Evolutionary conservation across 2,888 invertebrate species (phyloP), one percentile per base, ranked within the genome.

Genomic region (Perizoma affinitatum): DNA sequence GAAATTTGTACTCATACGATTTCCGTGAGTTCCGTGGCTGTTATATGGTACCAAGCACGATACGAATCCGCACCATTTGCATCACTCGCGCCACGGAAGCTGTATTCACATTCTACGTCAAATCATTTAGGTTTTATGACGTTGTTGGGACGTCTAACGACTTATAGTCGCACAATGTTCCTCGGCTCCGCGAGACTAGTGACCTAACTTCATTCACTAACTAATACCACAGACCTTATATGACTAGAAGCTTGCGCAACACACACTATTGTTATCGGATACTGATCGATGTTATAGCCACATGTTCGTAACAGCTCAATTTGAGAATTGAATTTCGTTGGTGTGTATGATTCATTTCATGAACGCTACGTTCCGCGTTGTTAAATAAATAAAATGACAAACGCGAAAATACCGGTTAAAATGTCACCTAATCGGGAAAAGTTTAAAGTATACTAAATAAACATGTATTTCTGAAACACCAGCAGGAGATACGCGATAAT

Each of bases 271-370:
- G 63, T 59, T 61, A 47, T 61, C 42, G 42, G 22, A 43, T 61
- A 57, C 63, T 63, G 58, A 60, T 52, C 55, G 52, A 63, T 58
- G 60, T 63, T 60, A 60, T 57, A 55, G 50, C 55, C 60, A 66
- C 62, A 65, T 67, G 62, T 44, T 58, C 42, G 41, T 58, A 64
- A 58, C 64, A 56, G 62, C 58, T 65, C 58, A 62, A 65, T 63
- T 65, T 56, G 51, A 54, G 64, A 58, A 60, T 60, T 60, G 47
- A 58, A 54, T 58, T 54, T 55, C 51, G 54, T 43, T 41, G 7
- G 40, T 40, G 40, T 40, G 42, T 42, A 10, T 3, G 9, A n/a
- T 10, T 9, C n/a, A 42, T 7, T 1, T 42, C n/a, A 42, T 5
- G 9, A n/a, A 5, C 6, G 42, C 42, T 42, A 42, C 42, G n/a